Conservation (phyloP, 2,888 invertebrate species). For the Drosophila nigritarsus region DNA sequence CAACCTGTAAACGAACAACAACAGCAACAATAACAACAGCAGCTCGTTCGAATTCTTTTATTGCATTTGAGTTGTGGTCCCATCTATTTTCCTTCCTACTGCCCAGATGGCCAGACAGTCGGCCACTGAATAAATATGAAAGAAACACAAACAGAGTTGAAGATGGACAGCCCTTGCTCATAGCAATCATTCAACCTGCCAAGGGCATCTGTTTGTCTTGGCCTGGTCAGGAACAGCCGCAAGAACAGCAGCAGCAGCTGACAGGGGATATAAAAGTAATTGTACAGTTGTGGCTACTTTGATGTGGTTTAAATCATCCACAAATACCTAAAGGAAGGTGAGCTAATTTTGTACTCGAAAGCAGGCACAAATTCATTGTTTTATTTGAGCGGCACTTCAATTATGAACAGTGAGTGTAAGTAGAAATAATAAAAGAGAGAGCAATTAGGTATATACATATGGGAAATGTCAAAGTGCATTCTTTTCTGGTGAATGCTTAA, state of each 20-base stretch:
- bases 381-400: constrained; percentile 8
- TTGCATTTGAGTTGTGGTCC: constrained; percentile 54
- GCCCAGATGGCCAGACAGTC: constrained; percentile 44
- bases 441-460: too few relatives aligned
- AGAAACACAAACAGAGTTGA: constrained; percentile 23
- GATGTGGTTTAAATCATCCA: constrained; percentile 20
- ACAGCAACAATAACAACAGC: constrained; percentile 2
- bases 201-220: constrained; percentile 20
- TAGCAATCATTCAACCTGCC: constrained; percentile 37
- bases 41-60: neutral
- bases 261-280: constrained; percentile 31
- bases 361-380: neutral
- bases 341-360: constrained; percentile 4
- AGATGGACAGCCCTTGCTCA: constrained; percentile 13
- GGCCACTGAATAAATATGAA: constrained; percentile 60
- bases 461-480: neutral
- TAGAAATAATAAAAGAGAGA: neutral
- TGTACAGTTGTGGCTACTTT: constrained; percentile 30
- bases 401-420: neutral
- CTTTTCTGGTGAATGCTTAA: neutral
- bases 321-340: constrained; percentile 13
- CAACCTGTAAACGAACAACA: constrained; percentile 27
- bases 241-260: neutral
- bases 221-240: neutral
- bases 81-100: constrained; percentile 53